These are phyloP conservation scores for Resseliella maxima DNA, from an alignment of 2,888 invertebrate genomes.

Conservation along the genomic window DNA sequence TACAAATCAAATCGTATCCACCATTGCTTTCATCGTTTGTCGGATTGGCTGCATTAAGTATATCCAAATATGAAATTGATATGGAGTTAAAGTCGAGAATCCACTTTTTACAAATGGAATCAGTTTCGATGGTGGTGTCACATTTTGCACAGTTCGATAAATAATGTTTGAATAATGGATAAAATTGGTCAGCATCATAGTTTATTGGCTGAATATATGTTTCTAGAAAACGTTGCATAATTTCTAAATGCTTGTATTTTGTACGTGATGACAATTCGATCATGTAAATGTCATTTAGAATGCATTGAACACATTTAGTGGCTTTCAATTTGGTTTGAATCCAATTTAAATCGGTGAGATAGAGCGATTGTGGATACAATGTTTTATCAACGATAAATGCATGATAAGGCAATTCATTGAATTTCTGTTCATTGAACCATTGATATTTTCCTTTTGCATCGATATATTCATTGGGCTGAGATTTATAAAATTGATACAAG, in stretches of 20 bases:
- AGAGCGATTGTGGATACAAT: constrained; percentile 74
- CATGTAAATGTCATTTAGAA: constrained; percentile 81
- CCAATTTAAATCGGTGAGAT: constrained; percentile 82
- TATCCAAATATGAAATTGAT: constrained; percentile 68
- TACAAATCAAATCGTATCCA: constrained; percentile 67
- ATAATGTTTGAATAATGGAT: constrained; percentile 74
- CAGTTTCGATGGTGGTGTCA: constrained; percentile 61
- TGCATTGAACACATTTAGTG: constrained; percentile 76
- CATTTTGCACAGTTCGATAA: constrained; percentile 65
- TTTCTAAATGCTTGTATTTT: constrained; percentile 67
- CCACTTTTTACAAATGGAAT: constrained; percentile 65
- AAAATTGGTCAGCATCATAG: constrained; percentile 86
- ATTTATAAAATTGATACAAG: constrained; percentile 60
- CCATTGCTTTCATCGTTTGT: constrained; percentile 64
- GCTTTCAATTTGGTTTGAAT: constrained; percentile 83
- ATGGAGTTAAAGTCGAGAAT: constrained; percentile 64
- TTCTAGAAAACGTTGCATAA: constrained; percentile 78
- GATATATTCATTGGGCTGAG: constrained; percentile 59
- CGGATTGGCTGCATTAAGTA: constrained; percentile 60
- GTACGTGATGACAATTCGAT: constrained; percentile 61
- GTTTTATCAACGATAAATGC: constrained; percentile 73
- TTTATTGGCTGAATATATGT: constrained; percentile 78
- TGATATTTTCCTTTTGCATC: constrained; percentile 61
- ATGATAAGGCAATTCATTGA: constrained; percentile 86
- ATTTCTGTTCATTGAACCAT: constrained; percentile 77